A percentile compares a stretch with the other conserved stretches of the same genome.
These are phyloP conservation scores for Dreissena polymorpha DNA, from an alignment of 1,140 invertebrate genomes.

Conservation along the genomic window DNA sequence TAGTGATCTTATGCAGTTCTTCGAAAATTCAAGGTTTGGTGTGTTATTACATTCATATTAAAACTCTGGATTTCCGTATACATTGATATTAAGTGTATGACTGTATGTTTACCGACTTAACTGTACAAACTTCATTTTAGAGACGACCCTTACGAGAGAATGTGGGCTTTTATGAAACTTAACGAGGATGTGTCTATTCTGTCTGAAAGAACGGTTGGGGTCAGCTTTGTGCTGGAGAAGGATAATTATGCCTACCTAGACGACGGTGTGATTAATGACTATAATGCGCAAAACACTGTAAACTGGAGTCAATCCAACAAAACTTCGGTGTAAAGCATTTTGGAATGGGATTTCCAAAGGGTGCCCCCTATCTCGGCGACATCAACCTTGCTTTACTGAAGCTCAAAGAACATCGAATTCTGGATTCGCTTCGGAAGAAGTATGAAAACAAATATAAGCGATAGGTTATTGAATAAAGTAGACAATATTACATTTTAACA, in stretches of 20 bases:
- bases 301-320: conserved; percentile 71
- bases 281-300: conserved; percentile 68
- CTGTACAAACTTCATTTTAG: background rate
- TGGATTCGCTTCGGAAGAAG: conserved; percentile 96
- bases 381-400: conserved; percentile 95
- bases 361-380: conserved; percentile 92
- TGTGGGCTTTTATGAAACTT: conserved; percentile 74
- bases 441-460: conserved; percentile 76
- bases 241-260: conserved; percentile 65
- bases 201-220: conserved; percentile 52
- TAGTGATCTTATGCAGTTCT: conserved; percentile 67
- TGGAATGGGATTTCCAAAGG: conserved; percentile 71
- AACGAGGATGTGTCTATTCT: conserved; percentile 63
- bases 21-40: conserved; percentile 58
- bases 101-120: background rate
- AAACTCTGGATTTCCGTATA: background rate
- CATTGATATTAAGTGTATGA: background rate
- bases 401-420: conserved; percentile 93
- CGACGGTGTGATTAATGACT: conserved; percentile 70
- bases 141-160: conserved; percentile 68
- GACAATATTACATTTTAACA: background rate
- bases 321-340: conserved; percentile 71
- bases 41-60: background rate
- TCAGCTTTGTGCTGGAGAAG: conserved; percentile 50
- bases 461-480: background rate